Conservation (phyloP, 92 coral and sea anemone species). For the Blastomussa wellsi region DNA sequence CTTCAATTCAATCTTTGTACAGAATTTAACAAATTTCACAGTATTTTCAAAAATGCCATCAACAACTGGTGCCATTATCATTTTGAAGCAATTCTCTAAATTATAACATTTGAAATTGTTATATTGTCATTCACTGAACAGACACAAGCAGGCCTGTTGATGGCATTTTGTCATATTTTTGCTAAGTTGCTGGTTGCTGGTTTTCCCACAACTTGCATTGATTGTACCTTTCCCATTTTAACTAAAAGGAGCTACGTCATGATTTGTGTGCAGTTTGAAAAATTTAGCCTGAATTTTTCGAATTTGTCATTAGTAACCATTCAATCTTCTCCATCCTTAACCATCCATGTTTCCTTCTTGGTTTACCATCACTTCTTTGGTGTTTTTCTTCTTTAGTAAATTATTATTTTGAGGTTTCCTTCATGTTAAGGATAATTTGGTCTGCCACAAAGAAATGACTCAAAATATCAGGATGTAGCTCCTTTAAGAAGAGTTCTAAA, state of each 20-base stretch:
- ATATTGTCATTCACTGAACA: not conserved
- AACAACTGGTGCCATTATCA: not conserved
- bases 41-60: slow-evolving; percentile 3
- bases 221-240: not conserved
- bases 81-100: not conserved
- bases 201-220: not conserved
- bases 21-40: slow-evolving; percentile 33
- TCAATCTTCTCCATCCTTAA: too few relatives aligned
- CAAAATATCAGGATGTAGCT: too few relatives aligned
- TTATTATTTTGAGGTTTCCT: too few relatives aligned
- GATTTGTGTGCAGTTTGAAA: too few relatives aligned
- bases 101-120: too few relatives aligned
- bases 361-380: too few relatives aligned
- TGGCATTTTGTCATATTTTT: not conserved
- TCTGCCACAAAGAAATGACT: too few relatives aligned
- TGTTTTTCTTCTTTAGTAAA: too few relatives aligned
- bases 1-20: slow-evolving; percentile 24
- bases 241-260: not conserved
- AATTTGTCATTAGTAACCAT: too few relatives aligned
- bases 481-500: not conserved
- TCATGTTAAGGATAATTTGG: too few relatives aligned
- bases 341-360: too few relatives aligned
- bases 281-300: too few relatives aligned
- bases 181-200: not conserved
- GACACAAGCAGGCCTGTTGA: not conserved